These are phyloP conservation scores for Electrophaes corylata DNA, from an alignment of 2,888 invertebrate genomes.

Conservation along the genomic window DNA sequence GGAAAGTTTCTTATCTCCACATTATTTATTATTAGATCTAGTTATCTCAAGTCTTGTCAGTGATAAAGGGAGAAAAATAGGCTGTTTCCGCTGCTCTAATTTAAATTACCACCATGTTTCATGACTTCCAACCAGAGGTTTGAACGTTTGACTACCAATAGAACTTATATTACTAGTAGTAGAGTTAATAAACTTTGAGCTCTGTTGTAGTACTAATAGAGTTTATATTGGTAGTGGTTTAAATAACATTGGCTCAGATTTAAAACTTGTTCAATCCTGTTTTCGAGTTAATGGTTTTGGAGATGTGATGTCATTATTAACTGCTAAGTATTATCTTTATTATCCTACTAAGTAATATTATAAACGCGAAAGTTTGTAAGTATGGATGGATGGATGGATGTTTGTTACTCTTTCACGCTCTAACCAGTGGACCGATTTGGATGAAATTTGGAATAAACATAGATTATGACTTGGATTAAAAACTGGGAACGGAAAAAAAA, in stretches of 20 bases:
- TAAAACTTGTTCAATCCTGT: slow-evolving; percentile 16
- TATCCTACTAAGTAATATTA: too few species aligned
- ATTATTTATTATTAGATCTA: slow-evolving; percentile 14
- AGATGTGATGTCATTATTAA: slow-evolving; percentile 11
- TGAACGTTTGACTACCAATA: slow-evolving; percentile 4
- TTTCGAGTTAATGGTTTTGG: slow-evolving; percentile 3
- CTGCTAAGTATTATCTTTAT: not conserved
- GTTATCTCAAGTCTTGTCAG: slow-evolving; percentile 18
- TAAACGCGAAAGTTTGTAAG: too few species aligned
- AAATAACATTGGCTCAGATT: too few species aligned
- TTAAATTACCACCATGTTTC: slow-evolving; percentile 16
- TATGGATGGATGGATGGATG: too few species aligned
- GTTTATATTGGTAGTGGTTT: too few species aligned
- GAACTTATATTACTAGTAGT: not conserved
- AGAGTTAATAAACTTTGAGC: too few species aligned
- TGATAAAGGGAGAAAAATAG: slow-evolving; percentile 24
- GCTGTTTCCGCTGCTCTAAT: slow-evolving; percentile 23
- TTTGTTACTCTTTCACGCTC: too few species aligned
- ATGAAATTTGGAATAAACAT: too few species aligned
- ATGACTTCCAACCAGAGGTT: slow-evolving; percentile 4
- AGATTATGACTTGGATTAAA: too few species aligned
- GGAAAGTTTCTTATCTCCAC: not conserved
- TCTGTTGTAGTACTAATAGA: too few species aligned
- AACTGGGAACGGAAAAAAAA: too few species aligned
- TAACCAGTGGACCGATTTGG: too few species aligned